Base-by-base conservation (phyloP, 2,113 vertebrate genomes). In the Rostratula benghalensis region DNA sequence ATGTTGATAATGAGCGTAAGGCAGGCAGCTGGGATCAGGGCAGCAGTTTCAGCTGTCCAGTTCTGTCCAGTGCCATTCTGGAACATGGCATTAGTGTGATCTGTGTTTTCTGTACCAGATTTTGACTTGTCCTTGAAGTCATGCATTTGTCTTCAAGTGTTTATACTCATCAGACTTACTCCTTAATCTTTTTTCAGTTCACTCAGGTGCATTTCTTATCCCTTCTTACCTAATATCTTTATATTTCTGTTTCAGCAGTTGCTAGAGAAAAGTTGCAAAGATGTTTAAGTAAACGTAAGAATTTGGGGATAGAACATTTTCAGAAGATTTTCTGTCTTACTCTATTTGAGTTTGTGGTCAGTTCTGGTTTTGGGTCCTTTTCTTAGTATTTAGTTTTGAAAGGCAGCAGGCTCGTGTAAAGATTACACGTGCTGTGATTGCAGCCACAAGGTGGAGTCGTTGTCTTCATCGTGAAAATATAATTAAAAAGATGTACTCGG, bases 381-480 rank as follows among this genome's bases (percentile, higher is more conserved):
- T 63, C 37, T 82, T 68, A 41, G 41, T n/a, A 25, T 23, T 50
- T 51, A 16, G 8, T 63, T 65, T 28, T 33, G 33, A n/a, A 81
- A 61, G 22, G 12, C 54, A 54, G 39, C 48, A 16, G 45, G 31
- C 6, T 43, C 6, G 1, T 39, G 35, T 37, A 17, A 56, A 65
- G 23, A 16, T 51, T 71, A 24, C 61, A 18, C 37, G 0, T 70
- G 76, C 96, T 97, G 87, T 95, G 63, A 39, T 77, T 33, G 11
- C 39, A 75, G 61, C 97, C 97, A 94, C 97, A 87, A 97, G 97
- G 81, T 96, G 96, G 95, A 93, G 95, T 91, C 25, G 5, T 97
- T 75, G 59, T 85, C 79, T 82, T 89, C 77, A 35, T 37, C 57
- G 70, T 87, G 68, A 10, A 68, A 46, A 9, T 28, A 10, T 1